Percentiles rank a stretch among this genome's conserved stretches.
Conservation (phyloP, 2,797 vertebrate genomes). For the Choloepus didactylus region DNA sequence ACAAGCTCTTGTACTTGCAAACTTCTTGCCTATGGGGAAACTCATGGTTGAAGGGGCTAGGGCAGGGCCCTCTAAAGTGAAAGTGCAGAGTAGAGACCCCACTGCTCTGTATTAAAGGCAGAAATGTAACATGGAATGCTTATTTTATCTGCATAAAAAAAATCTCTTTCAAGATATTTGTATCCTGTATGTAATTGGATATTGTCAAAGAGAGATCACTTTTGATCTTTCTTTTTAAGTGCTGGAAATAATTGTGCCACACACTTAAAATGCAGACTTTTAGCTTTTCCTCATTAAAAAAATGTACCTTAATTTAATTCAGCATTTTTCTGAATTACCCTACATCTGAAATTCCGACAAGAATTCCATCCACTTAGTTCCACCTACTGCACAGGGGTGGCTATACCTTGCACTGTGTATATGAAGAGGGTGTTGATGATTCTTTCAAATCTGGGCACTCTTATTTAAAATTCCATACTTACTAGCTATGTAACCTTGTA, state of each 20-base stretch:
- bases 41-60: neutral
- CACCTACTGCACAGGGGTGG: neutral
- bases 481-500: neutral
- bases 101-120: neutral
- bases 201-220: neutral
- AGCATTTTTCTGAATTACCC: neutral
- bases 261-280: neutral
- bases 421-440: neutral
- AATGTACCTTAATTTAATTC: neutral
- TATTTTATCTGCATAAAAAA: neutral
- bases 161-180: neutral
- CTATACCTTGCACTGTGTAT: too few relatives aligned
- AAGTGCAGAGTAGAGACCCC: neutral
- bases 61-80: neutral
- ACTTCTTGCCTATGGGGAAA: neutral
- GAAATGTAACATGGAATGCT: neutral
- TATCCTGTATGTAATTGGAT: neutral
- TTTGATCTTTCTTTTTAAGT: neutral
- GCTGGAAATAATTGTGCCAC: neutral
- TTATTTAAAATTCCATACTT: neutral
- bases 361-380: neutral
- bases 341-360: neutral
- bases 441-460: neutral
- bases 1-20: neutral
- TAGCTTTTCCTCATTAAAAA: neutral